Conservation (phyloP, 2,113 vertebrate species). For the Percina caprodes region DNA sequence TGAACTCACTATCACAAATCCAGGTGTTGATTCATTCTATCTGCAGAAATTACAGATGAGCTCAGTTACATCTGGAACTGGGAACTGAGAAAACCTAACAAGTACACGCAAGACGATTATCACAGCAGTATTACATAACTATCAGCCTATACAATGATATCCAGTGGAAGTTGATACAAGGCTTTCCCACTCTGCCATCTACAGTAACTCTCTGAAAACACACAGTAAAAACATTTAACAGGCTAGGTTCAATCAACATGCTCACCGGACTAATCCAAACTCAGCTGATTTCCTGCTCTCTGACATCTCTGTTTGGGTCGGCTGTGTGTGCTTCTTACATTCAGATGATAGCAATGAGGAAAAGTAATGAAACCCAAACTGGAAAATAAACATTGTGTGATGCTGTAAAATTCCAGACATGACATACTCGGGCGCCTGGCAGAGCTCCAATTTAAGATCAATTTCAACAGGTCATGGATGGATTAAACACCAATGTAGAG, state of each 20-base stretch:
- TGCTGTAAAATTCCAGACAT: conserved; percentile 36
- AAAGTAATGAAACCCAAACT: conserved; percentile 19
- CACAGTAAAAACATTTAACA: conserved; percentile 39
- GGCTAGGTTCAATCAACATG: conserved; percentile 39
- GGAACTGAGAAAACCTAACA: conserved; percentile 14
- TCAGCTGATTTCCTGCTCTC: conserved; percentile 9
- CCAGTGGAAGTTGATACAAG: conserved; percentile 17
- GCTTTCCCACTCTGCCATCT: conserved; percentile 28
- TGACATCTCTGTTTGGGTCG: conserved; percentile 11
- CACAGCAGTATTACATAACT: conserved; percentile 53
- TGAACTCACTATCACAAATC: neutral
- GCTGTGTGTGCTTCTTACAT: neutral
- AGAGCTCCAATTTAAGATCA: conserved; percentile 27
- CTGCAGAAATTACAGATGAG: conserved; percentile 21
- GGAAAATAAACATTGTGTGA: conserved; percentile 24
- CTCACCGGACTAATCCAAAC: conserved; percentile 33
- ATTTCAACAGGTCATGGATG: conserved; percentile 31
- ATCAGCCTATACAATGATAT: conserved; percentile 1
- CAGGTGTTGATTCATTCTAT: neutral
- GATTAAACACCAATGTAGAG: conserved; percentile 27
- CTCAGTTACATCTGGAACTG: conserved; percentile 21
- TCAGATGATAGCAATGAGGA: conserved; percentile 4
- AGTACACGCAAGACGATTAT: conserved; percentile 17
- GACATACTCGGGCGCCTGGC: conserved; percentile 28
- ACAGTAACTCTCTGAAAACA: conserved; percentile 26